These are phyloP conservation scores for Eumeta japonica DNA, from an alignment of 1,140 invertebrate species.

Conservation along the genomic window DNA sequence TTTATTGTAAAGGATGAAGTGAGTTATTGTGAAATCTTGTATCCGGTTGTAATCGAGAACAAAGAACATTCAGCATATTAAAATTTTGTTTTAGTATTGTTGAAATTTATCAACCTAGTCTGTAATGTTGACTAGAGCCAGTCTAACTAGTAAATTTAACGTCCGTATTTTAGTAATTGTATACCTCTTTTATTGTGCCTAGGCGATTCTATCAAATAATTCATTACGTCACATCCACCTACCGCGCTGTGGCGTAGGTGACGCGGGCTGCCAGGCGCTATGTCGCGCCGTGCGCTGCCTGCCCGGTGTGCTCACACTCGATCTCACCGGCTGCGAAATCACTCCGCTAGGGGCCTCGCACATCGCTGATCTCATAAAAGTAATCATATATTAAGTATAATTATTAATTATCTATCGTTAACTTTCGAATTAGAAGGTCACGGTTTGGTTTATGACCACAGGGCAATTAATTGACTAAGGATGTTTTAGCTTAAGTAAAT, in stretches of 20 bases:
- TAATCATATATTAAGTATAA: conserved; percentile 10
- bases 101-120: too few species aligned
- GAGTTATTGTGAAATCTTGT: too few species aligned
- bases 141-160: too few species aligned
- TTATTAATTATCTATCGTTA: not conserved
- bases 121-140: too few species aligned
- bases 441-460: not conserved
- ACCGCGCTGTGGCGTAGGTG: conserved; percentile 62
- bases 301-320: conserved; percentile 62
- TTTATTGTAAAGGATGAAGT: too few species aligned
- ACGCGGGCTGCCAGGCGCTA: conserved; percentile 62
- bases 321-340: conserved; percentile 64
- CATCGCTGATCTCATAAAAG: conserved; percentile 59
- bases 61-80: too few species aligned
- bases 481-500: not conserved
- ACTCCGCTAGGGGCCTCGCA: conserved; percentile 54
- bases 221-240: conserved; percentile 63
- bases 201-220: conserved; percentile 55
- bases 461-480: not conserved
- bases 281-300: conserved; percentile 61
- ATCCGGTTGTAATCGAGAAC: too few species aligned
- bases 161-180: too few species aligned
- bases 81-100: too few species aligned
- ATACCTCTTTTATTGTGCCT: too few species aligned
- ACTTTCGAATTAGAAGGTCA: not conserved